Evolutionary conservation across 2,888 invertebrate genomes (phyloP).

Genomic region (Drosophila neutralis): DNA sequence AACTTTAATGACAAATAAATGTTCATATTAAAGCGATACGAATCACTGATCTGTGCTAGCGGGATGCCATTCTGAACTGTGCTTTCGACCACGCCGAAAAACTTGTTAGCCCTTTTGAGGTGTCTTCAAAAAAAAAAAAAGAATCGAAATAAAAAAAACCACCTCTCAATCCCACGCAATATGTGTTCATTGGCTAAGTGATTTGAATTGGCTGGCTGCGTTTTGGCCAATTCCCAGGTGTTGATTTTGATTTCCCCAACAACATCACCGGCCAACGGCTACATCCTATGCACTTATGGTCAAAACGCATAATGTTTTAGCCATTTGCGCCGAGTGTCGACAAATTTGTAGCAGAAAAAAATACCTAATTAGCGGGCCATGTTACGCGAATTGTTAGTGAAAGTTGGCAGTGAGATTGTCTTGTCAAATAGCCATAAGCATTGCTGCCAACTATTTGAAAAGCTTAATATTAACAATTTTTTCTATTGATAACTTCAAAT

Average conservation of each 20-base stretch:
- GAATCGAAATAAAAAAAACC: background rate
- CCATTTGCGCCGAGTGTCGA: slow-evolving; percentile 25
- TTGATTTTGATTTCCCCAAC: slow-evolving; percentile 17
- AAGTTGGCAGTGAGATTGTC: slow-evolving; percentile 23
- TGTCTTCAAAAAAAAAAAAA: background rate
- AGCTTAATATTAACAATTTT: background rate
- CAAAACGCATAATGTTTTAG: slow-evolving; percentile 24
- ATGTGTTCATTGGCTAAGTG: slow-evolving; percentile 45
- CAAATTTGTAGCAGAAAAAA: slow-evolving; percentile 34
- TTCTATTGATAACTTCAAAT: background rate
- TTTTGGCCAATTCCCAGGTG: slow-evolving; percentile 54
- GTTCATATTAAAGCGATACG: slow-evolving; percentile 50
- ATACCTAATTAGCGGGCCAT: slow-evolving; percentile 26
- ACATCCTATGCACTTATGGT: slow-evolving; percentile 54
- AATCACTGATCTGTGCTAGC: slow-evolving; percentile 26
- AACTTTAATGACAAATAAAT: slow-evolving; percentile 64
- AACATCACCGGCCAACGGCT: slow-evolving; percentile 40
- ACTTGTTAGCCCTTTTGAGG: slow-evolving; percentile 68
- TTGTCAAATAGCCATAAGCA: background rate
- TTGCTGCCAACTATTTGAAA: background rate
- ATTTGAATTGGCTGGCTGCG: slow-evolving; percentile 13
- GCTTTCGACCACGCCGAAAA: slow-evolving; percentile 23
- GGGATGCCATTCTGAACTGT: slow-evolving; percentile 7
- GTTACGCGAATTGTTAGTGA: slow-evolving; percentile 35
- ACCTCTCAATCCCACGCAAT: slow-evolving; percentile 46